Evolutionary conservation across 2,888 invertebrate genomes (phyloP), one percentile per base, ranked within the genome.

Genomic region (Sinohyriopsis cumingii): DNA sequence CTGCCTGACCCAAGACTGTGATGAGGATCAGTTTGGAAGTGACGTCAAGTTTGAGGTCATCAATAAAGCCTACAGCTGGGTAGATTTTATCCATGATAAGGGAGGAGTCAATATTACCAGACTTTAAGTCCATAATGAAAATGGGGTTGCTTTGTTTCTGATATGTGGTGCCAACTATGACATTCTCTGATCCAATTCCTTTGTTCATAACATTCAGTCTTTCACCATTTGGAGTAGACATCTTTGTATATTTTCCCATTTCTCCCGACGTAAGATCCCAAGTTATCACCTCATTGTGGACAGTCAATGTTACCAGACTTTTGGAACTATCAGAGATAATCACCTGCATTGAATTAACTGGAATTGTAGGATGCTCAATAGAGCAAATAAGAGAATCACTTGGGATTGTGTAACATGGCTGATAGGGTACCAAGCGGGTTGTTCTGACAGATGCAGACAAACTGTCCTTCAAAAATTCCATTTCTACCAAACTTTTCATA

Each of bases 321-420:
- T 68, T 61, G 3, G 78, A 77, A 55, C 81, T 80, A 60, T 69
- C 72, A 3, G 82, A 79, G 18, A 82, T 60, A 18, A 68, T 73
- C 12, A 75, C 68, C 63, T 76, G 59, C 45, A 75, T 75, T 5
- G 73, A 63, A 56, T 68, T 71, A 20, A 72, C 68, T n/a, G 83
- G 78, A 45, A 84, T 62, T 45, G 69, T 60, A 96, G 96, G 86
- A 71, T 81, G 76, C 68, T 83, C 79, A 18, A 83, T 66, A 45
- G 69, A 73, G 60, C 76, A 81, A 65, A 78, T 25, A 53, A 79
- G 65, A 15, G 82, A 72, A 28, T 80, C 79, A 59, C 75, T 78
- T 45, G 80, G 82, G 33, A 78, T 71, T 25, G 33, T 69, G 61
- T 73, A 83, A 63, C 80, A 79, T 20, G 77, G 78, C 59, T 79